phyloP scores from a whole-genome alignment of 2,888 invertebrate species.

The Conomelus anceps region DNA sequence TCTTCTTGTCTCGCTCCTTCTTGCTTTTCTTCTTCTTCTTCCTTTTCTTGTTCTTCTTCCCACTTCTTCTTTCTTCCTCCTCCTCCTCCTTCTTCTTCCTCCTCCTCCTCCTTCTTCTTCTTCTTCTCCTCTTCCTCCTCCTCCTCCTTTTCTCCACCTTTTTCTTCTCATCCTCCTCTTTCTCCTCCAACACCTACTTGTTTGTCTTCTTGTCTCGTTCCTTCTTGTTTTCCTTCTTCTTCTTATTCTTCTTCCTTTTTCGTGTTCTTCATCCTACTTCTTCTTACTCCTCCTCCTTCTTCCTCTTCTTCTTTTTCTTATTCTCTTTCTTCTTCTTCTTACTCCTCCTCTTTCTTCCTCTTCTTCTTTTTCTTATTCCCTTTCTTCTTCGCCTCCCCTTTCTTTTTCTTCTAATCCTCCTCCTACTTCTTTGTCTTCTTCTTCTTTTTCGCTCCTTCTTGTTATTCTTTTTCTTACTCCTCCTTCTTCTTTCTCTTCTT shows the following conservation, averaged over 20 bases:
- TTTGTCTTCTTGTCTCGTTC: neutral
- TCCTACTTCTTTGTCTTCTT: neutral
- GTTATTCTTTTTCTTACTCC: neutral
- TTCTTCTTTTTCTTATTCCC: neutral
- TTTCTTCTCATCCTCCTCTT: neutral
- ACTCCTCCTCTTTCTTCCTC: neutral
- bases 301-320: neutral
- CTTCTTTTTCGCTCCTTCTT: neutral
- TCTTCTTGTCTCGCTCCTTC: too few relatives aligned
- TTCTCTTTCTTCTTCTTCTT: neutral
- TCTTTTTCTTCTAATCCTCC: neutral
- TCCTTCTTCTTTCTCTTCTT: neutral
- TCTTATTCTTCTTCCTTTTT: too few relatives aligned
- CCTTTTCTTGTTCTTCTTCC: too few relatives aligned
- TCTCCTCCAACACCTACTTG: neutral
- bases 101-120: neutral
- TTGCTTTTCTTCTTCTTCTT: neutral
- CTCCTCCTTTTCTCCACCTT: neutral
- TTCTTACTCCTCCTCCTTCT: neutral
- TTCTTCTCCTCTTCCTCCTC: neutral
- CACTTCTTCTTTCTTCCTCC: neutral
- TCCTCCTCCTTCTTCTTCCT: neutral
- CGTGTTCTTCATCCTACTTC: too few relatives aligned
- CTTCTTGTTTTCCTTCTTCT: neutral
- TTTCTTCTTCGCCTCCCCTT: neutral